phyloP scores from a whole-genome alignment of 2,113 vertebrate species.

The Oncorhynchus clarkii region DNA sequence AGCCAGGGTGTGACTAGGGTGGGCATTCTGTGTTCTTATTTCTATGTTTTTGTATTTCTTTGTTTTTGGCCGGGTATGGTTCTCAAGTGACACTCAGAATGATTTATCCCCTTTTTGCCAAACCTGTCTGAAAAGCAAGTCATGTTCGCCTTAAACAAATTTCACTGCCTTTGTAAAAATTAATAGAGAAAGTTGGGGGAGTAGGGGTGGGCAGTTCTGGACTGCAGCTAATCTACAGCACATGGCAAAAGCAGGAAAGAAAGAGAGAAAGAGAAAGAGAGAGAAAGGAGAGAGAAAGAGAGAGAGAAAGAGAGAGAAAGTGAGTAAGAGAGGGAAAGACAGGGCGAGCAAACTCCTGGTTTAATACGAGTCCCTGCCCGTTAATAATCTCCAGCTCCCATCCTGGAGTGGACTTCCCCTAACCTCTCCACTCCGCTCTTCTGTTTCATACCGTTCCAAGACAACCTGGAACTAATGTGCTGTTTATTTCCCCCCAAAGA shows the following conservation, averaged over 20 bases:
- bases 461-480: conserved; percentile 68
- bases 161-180: conserved; percentile 42
- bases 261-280: background rate
- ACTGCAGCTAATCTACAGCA: conserved; percentile 55
- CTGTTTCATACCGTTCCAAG: conserved; percentile 62
- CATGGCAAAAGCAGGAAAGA: conserved; percentile 45
- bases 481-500: conserved; percentile 67
- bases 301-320: no score
- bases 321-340: background rate
- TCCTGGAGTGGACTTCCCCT: conserved; percentile 53
- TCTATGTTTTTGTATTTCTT: no score
- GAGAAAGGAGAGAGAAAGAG: conserved; percentile 12
- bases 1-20: no score
- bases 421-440: conserved; percentile 45
- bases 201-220: conserved; percentile 23
- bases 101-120: conserved; percentile 24
- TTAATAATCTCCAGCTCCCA: conserved; percentile 54
- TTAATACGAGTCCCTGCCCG: conserved; percentile 50
- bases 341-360: conserved; percentile 22
- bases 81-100: conserved; percentile 1
- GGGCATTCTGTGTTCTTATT: no score
- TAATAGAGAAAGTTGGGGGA: conserved; percentile 21
- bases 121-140: conserved; percentile 25
- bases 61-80: no score
- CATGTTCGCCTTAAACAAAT: conserved; percentile 38